Percentiles rank a stretch among this genome's conserved stretches.
Evolutionary conservation across 2,888 invertebrate species (phyloP).

Genomic region (Cephus rjabovi): DNA sequence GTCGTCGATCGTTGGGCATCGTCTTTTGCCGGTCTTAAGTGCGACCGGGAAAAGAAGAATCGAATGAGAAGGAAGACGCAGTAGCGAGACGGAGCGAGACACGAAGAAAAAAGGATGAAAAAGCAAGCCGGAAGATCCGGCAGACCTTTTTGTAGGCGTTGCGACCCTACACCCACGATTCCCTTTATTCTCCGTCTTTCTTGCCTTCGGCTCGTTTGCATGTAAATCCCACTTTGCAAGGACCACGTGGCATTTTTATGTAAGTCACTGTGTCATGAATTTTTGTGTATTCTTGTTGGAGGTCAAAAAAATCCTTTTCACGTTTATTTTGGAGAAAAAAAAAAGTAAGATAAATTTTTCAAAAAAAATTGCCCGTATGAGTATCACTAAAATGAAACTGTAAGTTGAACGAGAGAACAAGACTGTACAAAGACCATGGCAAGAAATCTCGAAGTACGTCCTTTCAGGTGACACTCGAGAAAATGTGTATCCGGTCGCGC

Average conservation of each 20-base stretch:
- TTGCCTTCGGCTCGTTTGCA: slow-evolving; percentile 12
- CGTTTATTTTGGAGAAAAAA: neutral
- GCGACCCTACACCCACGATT: slow-evolving; percentile 11
- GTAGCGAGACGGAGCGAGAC: neutral
- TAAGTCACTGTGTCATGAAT: slow-evolving; percentile 49
- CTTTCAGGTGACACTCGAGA: neutral
- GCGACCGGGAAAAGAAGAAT: neutral
- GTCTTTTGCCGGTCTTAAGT: neutral
- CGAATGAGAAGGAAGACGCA: neutral
- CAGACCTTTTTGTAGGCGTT: slow-evolving; percentile 4
- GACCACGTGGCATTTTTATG: slow-evolving; percentile 40
- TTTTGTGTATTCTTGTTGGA: neutral
- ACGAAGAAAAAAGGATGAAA: neutral
- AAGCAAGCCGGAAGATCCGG: slow-evolving; percentile 4
- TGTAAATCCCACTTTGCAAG: neutral
- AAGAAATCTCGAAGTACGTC: neutral
- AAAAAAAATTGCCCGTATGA: neutral
- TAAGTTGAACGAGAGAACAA: neutral
- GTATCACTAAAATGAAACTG: too few species aligned
- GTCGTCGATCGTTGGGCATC: neutral
- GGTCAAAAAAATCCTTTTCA: neutral
- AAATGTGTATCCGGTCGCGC: neutral
- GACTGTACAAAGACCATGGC: neutral
- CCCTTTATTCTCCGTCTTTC: slow-evolving; percentile 20
- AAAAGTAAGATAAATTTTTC: neutral